Evolutionary conservation across 2,797 vertebrate genomes (phyloP), one percentile per base, ranked within the genome.

Genomic region (Loriculus beryllinus): DNA sequence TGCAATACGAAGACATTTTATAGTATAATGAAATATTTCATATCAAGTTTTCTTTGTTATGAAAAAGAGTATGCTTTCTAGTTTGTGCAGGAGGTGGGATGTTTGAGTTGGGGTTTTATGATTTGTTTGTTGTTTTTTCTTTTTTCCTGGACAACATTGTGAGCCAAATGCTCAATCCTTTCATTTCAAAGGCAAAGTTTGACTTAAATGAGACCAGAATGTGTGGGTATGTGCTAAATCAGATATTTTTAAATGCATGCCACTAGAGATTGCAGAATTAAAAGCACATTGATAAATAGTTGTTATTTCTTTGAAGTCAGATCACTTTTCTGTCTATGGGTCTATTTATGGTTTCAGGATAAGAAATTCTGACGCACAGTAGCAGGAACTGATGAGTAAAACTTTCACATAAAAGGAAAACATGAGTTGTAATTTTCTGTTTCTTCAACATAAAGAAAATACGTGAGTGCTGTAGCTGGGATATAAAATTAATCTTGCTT

Each of bases 301-400:
- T 86, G 72, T 69, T 81, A 91, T 93, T 86, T 94, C 51, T 92
- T 96, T 92, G 76, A 94, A 93, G 79, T 91, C 75, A 79, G 74
- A 92, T 39, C 86, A 81, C 18, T 49, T 92, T 96, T 92, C 80
- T 72, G 49, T 81, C 76, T 85, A 62, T 57, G 14, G 57, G 10
- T 88, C 62, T 96, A 70, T 95, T 93, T 95, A 86, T 93, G 83
- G 92, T 87, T 95, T 87, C 78, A 92, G 63, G 90, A 64, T 90
- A 93, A 96, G 74, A 87, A 96, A 92, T 80, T 96, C 56, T 82
- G 91, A 52, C 37, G 18, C 40, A 92, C 68, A 70, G 72, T 80
- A 88, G 60, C 33, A 92, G 76, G 29, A 89, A 81, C 70, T 90
- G 89, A 54, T 82, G 71, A 95, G 68, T 60, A 79, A 95, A 42